Evolutionary conservation across 2,888 invertebrate species (phyloP), one percentile per base, ranked within the genome.

Genomic region (Ophioninae sp.): DNA sequence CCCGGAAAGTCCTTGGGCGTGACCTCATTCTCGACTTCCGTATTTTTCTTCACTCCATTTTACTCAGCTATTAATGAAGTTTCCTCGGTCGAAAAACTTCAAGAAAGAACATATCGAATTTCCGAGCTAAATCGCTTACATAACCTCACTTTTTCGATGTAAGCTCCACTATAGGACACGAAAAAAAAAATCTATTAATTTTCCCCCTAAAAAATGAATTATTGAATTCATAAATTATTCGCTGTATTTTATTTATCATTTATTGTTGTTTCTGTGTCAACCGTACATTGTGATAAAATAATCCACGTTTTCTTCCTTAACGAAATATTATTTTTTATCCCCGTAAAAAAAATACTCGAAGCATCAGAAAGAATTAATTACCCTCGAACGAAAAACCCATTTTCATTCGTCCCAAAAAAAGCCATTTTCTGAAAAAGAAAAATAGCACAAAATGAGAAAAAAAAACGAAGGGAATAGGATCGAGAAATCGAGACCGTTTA

Each of bases 11-110:
- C 74, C 77, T 77, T 64, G 44, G 59, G 65, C 73, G 63, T 39
- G 74, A 64, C 76, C 80, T 74, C 77, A 69, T 65, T 73, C 68
- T 64, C 69, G n/a, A 10, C 72, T 78, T 65, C 44, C 59, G 23
- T 44, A 65, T 81, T 72, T 76, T 72, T 58, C 59, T 71, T 39
- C 72, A n/a, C 51, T 39, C 61, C 72, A 44, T 67, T 61, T 61
- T 67, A 39, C 41, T n/a, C 44, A 68, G 20, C 56, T 22, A 73
- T 51, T 75, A 82, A 78, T 69, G 64, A 64, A 64, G 39, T 75
- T 82, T 77, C 22, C 8, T n/a, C 20, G n/a, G 20, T 58, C 41
- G 20, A 69, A 78, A 37, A 69, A 44, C 20, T 58, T 63, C 44
- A 7, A 6, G 39, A 37, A 58, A 20, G 59, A 79, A 67, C 61